Base-by-base conservation (phyloP, 2,888 invertebrate species). In the Cerceris ruficornis region DNA sequence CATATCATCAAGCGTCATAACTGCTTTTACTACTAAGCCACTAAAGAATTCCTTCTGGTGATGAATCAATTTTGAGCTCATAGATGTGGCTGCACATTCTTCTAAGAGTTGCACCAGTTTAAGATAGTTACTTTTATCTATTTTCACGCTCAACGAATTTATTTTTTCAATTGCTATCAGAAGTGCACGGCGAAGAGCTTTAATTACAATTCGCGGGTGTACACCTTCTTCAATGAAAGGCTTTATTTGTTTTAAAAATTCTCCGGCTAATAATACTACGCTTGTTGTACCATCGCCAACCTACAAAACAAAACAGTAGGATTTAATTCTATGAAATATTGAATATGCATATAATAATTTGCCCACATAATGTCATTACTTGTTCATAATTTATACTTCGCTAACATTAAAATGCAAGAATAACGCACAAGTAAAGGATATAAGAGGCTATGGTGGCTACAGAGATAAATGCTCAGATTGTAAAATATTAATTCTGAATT, bases 231-330 rank as follows among this genome's bases (percentile, higher is more conserved):
- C 99, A 43, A 99, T 95, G 89, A 97, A 99, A 0, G 97, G 96
- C 92, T 99, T 99, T 83, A 98, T 94, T 91, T 98, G 97, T 93
- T 98, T 98, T 85, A 99, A 93, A 83, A 99, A 96, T 93, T 99
- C 99, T 13, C 98, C 98, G 46, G 99, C 98, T 65, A 99, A 93
- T 75, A 99, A 93, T 2, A 99, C 99, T 42, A 99, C 99, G 69
- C 97, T 98, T 0, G 99, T 99, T 9, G 99, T 99, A 7, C 99
- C 99, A 93, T 99, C 99, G 6, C 99, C 99, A 68, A 99, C 97
- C 97, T 98, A 88, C 14, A 69, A 61, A n/a, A 11, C 7, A 28
- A 28, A 28, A 28, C 4, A 2, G 28, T 28, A 2, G 28, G 1
- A 28, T 28, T 1, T 28, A 28, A 28, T 28, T 28, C 28, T 28